These are phyloP conservation scores for Halcyon malimbica DNA, from an alignment of 2,113 vertebrate species.

Conservation along the genomic window DNA sequence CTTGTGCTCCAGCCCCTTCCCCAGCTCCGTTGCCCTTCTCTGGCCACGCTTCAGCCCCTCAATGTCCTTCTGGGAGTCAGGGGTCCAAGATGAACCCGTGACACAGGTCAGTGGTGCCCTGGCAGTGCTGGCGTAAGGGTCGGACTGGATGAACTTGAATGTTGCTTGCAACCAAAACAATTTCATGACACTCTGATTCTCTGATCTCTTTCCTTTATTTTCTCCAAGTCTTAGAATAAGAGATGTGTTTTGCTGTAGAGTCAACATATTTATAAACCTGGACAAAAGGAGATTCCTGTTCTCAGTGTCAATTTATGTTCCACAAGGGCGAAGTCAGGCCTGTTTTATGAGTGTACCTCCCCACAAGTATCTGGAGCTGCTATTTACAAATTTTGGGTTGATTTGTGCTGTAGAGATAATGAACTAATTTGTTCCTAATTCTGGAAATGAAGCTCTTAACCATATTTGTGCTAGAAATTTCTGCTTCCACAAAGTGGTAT, in stretches of 20 bases:
- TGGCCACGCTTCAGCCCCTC: no score
- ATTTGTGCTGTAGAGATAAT: neutral
- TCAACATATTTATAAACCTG: neutral
- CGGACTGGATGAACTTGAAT: no score
- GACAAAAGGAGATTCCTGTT: neutral
- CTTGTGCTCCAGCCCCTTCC: no score
- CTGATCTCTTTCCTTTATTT: neutral
- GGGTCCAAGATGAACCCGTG: no score
- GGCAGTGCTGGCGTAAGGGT: no score
- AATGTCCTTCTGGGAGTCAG: no score
- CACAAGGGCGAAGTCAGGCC: neutral
- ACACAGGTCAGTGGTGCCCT: no score
- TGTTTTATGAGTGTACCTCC: neutral
- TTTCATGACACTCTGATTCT: no score
- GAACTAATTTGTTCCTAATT: neutral
- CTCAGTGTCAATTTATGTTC: no score
- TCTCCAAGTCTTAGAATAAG: neutral
- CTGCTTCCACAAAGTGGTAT: neutral
- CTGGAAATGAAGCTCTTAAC: neutral
- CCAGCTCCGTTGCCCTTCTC: no score
- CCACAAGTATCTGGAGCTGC: fast-evolving
- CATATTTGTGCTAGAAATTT: neutral
- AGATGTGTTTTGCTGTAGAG: neutral
- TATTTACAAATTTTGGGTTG: neutral
- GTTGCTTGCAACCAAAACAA: no score